Base-by-base conservation (phyloP, 1,140 invertebrate species). In the Drosophila chauvacae region DNA sequence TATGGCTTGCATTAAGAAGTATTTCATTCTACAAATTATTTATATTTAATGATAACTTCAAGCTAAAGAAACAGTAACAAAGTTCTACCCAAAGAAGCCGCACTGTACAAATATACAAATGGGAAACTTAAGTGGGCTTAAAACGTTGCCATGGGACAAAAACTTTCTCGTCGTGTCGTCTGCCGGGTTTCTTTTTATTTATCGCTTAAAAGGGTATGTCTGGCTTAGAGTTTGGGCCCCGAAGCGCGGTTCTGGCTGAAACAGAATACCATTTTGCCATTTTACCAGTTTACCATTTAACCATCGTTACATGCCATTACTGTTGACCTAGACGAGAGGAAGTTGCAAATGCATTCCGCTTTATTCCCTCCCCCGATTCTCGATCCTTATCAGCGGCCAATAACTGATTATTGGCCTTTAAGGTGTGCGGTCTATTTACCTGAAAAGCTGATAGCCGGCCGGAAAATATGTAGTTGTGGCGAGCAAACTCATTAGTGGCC, bases 111-210 rank as follows among this genome's bases (percentile, higher is more conserved):
- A 77, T 66, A 77, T 56, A 70, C 66, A 73, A 70, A 70, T 70
- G 63, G 66, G 50, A 78, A 78, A 70, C 73, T 82, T 82, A 82
- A 78, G 75, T 72, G 80, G 77, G 42, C 70, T 76, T 75, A 70
- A 79, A 83, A 73, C 62, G 83, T 80, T 82, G 81, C 70, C 75
- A 71, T 71, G 75, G 77, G 56, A 72, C 63, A 68, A 47, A 83
- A 80, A 80, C 56, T 80, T 80, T 80, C 61, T 51, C 59, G 45
- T 33, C 57, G 44, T 53, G 28, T 44, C 63, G 76, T 87, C 76
- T 86, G 70, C 61, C 42, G 81, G 84, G 81, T 85, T 85, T 81
- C 72, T 80, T 70, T 70, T 70, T 70, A 70, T 82, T 78, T 84
- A 78, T 82, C 64, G 53, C 80, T 77, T 74, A 64, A 74, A 82